These are phyloP conservation scores for Caenorhabditis brenneri DNA, from an alignment of 1,140 invertebrate species.

Conservation along the genomic window DNA sequence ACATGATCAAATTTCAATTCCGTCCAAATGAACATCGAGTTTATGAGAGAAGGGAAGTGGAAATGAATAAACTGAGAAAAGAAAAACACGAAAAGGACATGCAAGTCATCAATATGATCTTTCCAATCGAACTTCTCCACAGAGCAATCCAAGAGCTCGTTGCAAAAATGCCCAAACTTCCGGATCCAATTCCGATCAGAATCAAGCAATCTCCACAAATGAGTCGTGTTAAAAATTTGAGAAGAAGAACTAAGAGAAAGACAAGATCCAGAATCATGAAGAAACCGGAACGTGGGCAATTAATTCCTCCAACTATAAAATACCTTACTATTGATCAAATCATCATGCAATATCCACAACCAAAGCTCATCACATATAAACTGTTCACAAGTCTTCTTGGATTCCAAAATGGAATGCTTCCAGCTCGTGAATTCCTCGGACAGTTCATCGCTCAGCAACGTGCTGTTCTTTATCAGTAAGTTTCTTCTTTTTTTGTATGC, in stretches of 20 bases:
- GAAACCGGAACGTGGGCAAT: background rate
- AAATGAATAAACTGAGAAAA: background rate
- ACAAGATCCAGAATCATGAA: background rate
- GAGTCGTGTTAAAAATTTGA: background rate
- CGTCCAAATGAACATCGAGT: background rate
- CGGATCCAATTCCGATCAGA: background rate
- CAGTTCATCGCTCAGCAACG: background rate
- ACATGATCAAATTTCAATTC: background rate
- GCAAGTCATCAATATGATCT: background rate
- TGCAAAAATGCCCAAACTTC: background rate
- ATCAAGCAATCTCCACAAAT: background rate
- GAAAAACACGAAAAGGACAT: background rate
- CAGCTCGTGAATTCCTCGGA: too few species aligned
- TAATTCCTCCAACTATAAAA: background rate
- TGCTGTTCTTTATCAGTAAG: conserved; percentile 15
- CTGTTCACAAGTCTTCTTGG: background rate
- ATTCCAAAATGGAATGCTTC: background rate
- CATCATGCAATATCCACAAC: background rate
- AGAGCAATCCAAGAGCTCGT: background rate
- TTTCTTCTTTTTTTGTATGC: background rate
- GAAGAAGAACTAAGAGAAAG: background rate
- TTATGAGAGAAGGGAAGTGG: background rate
- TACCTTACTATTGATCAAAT: background rate
- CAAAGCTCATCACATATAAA: background rate
- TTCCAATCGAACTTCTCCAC: background rate